Evolutionary conservation across 2,888 invertebrate species (phyloP).

Genomic region (Drosophila emarginata): DNA sequence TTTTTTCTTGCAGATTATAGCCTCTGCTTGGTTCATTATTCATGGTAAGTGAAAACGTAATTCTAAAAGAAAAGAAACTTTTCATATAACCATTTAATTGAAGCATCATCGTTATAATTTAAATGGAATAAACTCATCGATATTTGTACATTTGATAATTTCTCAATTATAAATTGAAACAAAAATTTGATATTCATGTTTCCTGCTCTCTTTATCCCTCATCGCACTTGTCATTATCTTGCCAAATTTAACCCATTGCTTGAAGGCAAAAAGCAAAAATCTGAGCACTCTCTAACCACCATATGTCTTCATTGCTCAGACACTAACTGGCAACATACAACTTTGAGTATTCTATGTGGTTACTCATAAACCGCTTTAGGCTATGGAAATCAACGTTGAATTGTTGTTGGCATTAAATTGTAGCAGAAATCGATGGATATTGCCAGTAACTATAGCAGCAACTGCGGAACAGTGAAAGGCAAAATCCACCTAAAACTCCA

Average conservation of each 20-base stretch:
- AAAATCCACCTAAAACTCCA: conserved; percentile 2
- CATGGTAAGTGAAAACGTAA: no score
- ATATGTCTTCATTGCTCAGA: conserved; percentile 36
- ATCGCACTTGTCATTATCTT: conserved; percentile 2
- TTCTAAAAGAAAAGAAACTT: no score
- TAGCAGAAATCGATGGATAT: conserved; percentile 33
- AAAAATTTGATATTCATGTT: background rate
- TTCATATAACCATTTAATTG: background rate
- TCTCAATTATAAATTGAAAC: background rate
- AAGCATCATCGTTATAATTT: background rate
- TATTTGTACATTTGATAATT: background rate
- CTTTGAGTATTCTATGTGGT: conserved; percentile 13
- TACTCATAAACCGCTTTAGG: conserved; percentile 47
- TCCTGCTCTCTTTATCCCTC: background rate
- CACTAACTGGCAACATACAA: conserved; percentile 17
- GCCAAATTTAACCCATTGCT: conserved; percentile 23
- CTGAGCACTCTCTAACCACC: conserved; percentile 12
- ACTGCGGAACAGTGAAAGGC: conserved; percentile 34
- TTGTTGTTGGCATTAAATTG: conserved; percentile 51
- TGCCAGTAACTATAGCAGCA: background rate
- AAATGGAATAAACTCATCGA: background rate
- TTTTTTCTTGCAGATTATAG: no score
- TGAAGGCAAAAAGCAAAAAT: conserved; percentile 2
- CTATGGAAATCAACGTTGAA: conserved; percentile 57
- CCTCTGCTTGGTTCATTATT: no score